phyloP scores from a whole-genome alignment of 2,113 vertebrate genomes.

The Pyrgilauda ruficollis region DNA sequence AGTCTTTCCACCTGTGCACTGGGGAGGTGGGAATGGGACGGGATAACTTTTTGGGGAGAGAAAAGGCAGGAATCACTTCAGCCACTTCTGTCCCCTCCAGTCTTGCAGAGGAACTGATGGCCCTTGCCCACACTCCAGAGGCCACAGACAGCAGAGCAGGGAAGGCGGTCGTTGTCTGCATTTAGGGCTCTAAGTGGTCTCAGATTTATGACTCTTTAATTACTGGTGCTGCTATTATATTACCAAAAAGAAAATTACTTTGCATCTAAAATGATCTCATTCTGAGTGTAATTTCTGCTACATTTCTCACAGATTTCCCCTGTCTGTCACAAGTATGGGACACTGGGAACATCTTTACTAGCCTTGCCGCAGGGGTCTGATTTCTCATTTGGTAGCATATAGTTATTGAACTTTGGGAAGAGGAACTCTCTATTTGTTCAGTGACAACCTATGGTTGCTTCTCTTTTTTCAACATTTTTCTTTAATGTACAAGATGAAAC shows the following conservation, averaged over 20 bases:
- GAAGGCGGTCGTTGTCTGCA: fast-evolving
- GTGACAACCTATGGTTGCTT: not conserved
- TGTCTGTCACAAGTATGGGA: not conserved
- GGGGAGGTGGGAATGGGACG: not conserved
- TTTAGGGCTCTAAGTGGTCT: not conserved
- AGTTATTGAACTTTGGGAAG: not conserved
- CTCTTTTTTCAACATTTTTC: not conserved
- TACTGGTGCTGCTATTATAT: not conserved
- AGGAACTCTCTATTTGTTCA: not conserved
- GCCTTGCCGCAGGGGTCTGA: not conserved
- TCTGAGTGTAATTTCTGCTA: not conserved
- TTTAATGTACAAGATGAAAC: not conserved
- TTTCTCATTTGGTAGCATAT: not conserved
- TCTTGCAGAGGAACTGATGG: not conserved
- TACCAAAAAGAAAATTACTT: not conserved
- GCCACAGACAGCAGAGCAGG: not conserved
- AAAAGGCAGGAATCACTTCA: not conserved
- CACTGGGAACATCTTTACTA: not conserved
- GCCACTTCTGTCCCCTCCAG: not conserved
- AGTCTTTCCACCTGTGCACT: not conserved
- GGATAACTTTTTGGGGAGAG: not conserved
- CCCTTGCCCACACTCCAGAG: not conserved
- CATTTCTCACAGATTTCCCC: not conserved
- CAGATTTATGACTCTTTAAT: not conserved
- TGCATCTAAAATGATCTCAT: fast-evolving